These are phyloP conservation scores for Aurelia sp. DNA, from an alignment of 30 jellyfish, hydroid and myxozoan species.

Conservation along the genomic window DNA sequence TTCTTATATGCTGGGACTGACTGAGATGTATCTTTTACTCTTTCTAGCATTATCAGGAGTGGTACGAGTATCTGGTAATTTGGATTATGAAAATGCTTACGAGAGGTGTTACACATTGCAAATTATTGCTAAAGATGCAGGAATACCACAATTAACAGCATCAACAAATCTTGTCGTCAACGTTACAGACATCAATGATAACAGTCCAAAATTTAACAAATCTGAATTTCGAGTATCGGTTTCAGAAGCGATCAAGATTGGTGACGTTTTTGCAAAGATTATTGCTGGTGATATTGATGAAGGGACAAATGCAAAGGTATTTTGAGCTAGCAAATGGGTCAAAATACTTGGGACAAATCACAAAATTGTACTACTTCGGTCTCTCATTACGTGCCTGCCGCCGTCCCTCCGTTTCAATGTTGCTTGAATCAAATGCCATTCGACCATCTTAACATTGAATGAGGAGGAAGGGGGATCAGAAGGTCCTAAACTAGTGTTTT, in stretches of 20 bases:
- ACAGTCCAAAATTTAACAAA: conserved; percentile 78
- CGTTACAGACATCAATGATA: conserved; percentile 88
- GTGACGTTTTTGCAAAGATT: conserved; percentile 42
- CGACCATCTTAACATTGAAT: too few relatives aligned
- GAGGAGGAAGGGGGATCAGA: too few relatives aligned
- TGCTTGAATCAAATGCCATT: too few relatives aligned
- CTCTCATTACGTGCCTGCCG: too few relatives aligned
- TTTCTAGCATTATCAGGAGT: conserved; percentile 68
- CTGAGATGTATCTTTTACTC: too few relatives aligned
- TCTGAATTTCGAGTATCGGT: conserved; percentile 33
- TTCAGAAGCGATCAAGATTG: conserved; percentile 65
- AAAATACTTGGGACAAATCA: too few relatives aligned
- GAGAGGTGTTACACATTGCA: conserved; percentile 13
- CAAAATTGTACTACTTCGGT: too few relatives aligned
- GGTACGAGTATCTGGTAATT: conserved; percentile 62
- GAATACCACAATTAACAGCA: conserved; percentile 58
- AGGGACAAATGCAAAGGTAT: conserved; percentile 57
- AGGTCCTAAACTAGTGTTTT: too few relatives aligned
- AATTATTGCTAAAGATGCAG: conserved; percentile 61
- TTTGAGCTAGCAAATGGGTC: not conserved
- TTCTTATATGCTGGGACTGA: too few relatives aligned
- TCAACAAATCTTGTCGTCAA: conserved; percentile 54
- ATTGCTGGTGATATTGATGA: conserved; percentile 73
- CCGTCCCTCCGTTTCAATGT: too few relatives aligned
- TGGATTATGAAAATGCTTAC: conserved; percentile 37